Percentiles rank a stretch among this genome's conserved stretches.
These are phyloP conservation scores for Podabrus alpinus DNA, from an alignment of 2,888 invertebrate species.

Conservation along the genomic window DNA sequence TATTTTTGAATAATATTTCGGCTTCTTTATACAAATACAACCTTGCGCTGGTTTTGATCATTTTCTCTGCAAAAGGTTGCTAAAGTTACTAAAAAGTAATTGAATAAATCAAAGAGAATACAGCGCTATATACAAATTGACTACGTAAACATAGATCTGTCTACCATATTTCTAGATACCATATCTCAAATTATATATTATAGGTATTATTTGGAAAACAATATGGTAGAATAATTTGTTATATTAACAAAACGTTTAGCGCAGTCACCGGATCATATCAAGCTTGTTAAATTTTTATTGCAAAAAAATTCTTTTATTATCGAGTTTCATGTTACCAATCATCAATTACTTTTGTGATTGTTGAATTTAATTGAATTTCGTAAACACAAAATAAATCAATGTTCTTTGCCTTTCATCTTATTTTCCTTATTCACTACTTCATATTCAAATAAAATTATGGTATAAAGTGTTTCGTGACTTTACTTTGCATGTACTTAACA, in stretches of 20 bases:
- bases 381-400: background rate
- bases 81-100: background rate
- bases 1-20: background rate
- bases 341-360: background rate
- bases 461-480: constrained; percentile 1
- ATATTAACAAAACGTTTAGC: background rate
- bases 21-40: background rate
- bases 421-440: background rate
- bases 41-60: background rate
- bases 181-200: background rate
- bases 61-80: background rate
- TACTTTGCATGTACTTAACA: constrained; percentile 1
- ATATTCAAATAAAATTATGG: constrained; percentile 4
- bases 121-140: background rate
- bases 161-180: background rate
- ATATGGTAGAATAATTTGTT: background rate
- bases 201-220: background rate
- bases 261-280: background rate
- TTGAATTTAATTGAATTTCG: background rate
- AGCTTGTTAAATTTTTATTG: background rate
- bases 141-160: background rate
- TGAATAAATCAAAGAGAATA: background rate
- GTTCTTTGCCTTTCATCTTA: background rate
- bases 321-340: background rate
- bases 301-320: background rate